phyloP scores from a whole-genome alignment of 2,888 invertebrate species.

The Oligia latruncula region DNA sequence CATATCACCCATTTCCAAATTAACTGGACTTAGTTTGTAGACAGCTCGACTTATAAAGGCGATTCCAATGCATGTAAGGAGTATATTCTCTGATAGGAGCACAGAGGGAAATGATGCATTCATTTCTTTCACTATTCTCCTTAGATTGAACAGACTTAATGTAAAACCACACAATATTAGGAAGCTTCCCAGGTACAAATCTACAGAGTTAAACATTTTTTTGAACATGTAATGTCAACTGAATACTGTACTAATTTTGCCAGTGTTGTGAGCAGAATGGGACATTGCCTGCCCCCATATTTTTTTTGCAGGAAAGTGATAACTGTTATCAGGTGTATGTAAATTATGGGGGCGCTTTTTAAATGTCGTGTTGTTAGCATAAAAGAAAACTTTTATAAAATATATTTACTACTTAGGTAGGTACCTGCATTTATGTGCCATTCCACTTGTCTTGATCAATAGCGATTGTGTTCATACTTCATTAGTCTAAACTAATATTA shows the following conservation, averaged over 20 bases:
- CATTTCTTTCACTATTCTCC: conserved; percentile 75
- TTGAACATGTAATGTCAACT: neutral
- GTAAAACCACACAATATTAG: conserved; percentile 81
- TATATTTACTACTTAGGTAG: neutral
- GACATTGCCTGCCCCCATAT: conserved; percentile 76
- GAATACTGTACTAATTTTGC: conserved; percentile 14
- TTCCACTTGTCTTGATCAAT: neutral
- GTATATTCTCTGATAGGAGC: conserved; percentile 84
- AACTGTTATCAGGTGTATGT: conserved; percentile 77
- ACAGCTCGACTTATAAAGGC: conserved; percentile 79
- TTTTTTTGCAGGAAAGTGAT: conserved; percentile 69
- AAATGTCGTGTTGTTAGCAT: conserved; percentile 45
- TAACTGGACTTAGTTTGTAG: conserved; percentile 73
- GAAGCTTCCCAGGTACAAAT: conserved; percentile 83
- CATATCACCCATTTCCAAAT: conserved; percentile 72
- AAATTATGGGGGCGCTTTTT: conserved; percentile 84
- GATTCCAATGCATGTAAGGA: conserved; percentile 83
- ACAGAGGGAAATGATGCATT: conserved; percentile 75
- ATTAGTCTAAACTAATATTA: neutral
- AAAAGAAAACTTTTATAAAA: conserved; percentile 52
- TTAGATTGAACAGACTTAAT: conserved; percentile 81
- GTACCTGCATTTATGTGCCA: conserved; percentile 12
- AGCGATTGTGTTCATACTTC: neutral
- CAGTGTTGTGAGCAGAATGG: conserved; percentile 63
- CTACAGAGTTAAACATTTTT: conserved; percentile 78